These are phyloP conservation scores for Battus philenor DNA, from an alignment of 1,140 invertebrate genomes.

Conservation along the genomic window DNA sequence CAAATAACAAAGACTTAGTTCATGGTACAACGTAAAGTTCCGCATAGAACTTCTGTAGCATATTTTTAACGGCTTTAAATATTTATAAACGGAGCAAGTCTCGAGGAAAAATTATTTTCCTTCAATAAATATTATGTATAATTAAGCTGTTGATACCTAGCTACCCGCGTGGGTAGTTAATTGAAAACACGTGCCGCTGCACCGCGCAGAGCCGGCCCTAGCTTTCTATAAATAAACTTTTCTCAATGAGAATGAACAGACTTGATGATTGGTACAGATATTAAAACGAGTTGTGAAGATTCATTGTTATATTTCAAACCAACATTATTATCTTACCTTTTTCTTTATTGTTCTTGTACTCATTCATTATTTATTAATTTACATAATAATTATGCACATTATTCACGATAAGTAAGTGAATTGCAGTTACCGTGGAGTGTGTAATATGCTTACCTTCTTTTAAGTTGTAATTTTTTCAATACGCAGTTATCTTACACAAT, in stretches of 20 bases:
- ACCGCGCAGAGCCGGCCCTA: slow-evolving; percentile 20
- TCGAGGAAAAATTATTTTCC: slow-evolving; percentile 1
- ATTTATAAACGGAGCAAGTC: neutral
- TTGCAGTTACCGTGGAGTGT: too few relatives aligned
- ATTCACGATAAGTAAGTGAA: slow-evolving; percentile 6
- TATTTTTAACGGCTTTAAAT: too few relatives aligned
- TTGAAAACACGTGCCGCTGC: slow-evolving; percentile 35
- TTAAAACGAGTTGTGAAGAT: slow-evolving; percentile 3
- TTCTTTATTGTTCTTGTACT: neutral
- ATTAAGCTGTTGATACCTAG: slow-evolving; percentile 13
- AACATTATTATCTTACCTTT: slow-evolving; percentile 2
- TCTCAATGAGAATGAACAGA: slow-evolving; percentile 30
- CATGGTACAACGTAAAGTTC: too few relatives aligned
- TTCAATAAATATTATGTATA: slow-evolving; percentile 9
- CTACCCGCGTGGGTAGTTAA: slow-evolving; percentile 24
- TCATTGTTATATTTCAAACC: slow-evolving; percentile 6
- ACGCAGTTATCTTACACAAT: neutral
- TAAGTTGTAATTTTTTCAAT: neutral
- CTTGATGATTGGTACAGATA: slow-evolving; percentile 15
- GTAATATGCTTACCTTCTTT: too few relatives aligned
- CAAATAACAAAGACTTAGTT: too few relatives aligned
- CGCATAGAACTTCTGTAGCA: too few relatives aligned
- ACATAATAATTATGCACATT: slow-evolving; percentile 3
- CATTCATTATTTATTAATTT: neutral
- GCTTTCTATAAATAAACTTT: slow-evolving; percentile 36